phyloP scores from a whole-genome alignment of 2,797 vertebrate species.

The Danio choprae region DNA sequence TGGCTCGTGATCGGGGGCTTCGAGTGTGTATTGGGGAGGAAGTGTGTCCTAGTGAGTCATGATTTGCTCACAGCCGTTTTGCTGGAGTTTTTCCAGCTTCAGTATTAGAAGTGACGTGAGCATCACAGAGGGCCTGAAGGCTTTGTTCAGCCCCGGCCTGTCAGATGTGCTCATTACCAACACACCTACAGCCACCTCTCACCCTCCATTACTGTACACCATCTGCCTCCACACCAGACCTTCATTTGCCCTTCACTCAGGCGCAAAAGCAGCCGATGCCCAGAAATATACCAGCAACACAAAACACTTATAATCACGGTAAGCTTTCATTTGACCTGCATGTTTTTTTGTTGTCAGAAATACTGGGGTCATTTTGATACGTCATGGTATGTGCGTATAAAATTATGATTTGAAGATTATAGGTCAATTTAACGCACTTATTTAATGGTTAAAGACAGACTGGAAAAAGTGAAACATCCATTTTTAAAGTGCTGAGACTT shows the following conservation, averaged over 20 bases:
- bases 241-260: neutral
- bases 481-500: no score
- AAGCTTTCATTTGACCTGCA: neutral
- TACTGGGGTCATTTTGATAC: no score
- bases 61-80: slow-evolving; percentile 71
- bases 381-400: no score
- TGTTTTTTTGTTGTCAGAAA: neutral
- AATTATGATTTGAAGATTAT: no score
- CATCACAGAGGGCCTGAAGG: slow-evolving; percentile 55
- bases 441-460: no score
- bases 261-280: neutral
- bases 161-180: slow-evolving; percentile 53
- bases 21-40: slow-evolving; percentile 61
- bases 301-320: neutral
- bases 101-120: slow-evolving; percentile 72
- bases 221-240: neutral
- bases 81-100: slow-evolving; percentile 57
- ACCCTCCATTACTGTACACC: neutral
- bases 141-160: neutral
- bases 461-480: no score
- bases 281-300: neutral
- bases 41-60: slow-evolving; percentile 74
- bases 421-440: no score
- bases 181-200: slow-evolving; percentile 22
- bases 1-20: neutral